phyloP scores from a whole-genome alignment of 1,140 invertebrate species.

The Leptinotarsa texana region DNA sequence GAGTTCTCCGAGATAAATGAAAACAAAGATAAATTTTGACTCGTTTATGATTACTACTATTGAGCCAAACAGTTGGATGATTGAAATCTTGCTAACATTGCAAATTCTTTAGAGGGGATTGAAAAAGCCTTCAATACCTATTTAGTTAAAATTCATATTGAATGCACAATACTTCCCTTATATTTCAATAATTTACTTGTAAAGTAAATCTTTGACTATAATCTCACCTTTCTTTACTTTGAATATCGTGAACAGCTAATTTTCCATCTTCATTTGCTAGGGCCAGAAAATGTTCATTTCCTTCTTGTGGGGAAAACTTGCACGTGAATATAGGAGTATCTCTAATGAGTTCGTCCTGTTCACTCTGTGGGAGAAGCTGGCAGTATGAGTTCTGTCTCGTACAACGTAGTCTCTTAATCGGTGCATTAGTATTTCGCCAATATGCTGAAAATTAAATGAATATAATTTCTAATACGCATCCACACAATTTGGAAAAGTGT shows the following conservation, averaged over 20 bases:
- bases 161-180: too few species aligned
- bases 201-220: too few species aligned
- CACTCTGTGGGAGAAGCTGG: constrained; percentile 16
- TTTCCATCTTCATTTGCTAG: constrained; percentile 85
- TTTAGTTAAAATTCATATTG: too few species aligned
- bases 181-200: too few species aligned
- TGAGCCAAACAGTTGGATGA: too few species aligned
- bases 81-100: too few species aligned
- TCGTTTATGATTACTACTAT: too few species aligned
- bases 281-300: constrained; percentile 69
- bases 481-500: neutral
- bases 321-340: constrained; percentile 66
- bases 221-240: constrained; percentile 39
- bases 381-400: constrained; percentile 18
- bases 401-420: constrained; percentile 29
- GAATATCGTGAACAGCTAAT: constrained; percentile 65
- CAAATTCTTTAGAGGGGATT: too few species aligned
- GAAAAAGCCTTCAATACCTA: too few species aligned
- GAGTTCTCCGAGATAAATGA: too few species aligned
- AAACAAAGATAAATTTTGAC: too few species aligned
- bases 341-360: constrained; percentile 44
- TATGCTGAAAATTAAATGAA: constrained; percentile 22
- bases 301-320: constrained; percentile 62
- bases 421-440: constrained; percentile 30
- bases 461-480: neutral